Evolutionary conservation across 2,888 invertebrate species (phyloP), one percentile per base, ranked within the genome.

Genomic region (Philopedon plagiatum): DNA sequence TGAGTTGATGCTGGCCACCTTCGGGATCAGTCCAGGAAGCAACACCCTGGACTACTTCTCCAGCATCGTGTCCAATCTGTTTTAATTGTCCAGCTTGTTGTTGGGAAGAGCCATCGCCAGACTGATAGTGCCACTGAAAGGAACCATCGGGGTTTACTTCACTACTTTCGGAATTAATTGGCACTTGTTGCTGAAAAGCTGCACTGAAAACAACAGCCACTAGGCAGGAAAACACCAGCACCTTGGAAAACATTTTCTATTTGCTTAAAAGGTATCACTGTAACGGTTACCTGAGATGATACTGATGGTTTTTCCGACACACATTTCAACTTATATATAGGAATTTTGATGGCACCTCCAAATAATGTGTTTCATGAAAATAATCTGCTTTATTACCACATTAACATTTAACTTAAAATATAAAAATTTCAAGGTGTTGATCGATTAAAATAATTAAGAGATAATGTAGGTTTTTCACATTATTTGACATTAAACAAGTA

Each of bases 71-170:
- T 87, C 87, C 68, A 5, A 70, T 11, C 19, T 79, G 68, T 32
- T 57, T 62, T 1, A 51, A 34, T 26, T 63, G 63, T 5, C 70
- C 70, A 56, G 85, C 85, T 77, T 89, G 88, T 56, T 85, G 86
- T 26, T 88, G 88, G 81, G 86, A 88, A 0, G 89, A 88, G 11
- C 91, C 91, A 80, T 90, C 89, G 3, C 86, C 88, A 7, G 88
- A 86, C 83, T 90, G 89, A 73, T 87, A 91, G 74, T 90, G 90
- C 80, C 57, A 76, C 65, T 41, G 49, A 56, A 72, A 71, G n/a
- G 51, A 64, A 72, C 71, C 67, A 13, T 73, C 73, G 5, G 71
- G 64, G 23, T 39, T 54, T 7, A 68, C 19, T 19, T 68, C 61
- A 8, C 21, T 51, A n/a, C 60, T 60, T 34, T 68, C 49, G 9